phyloP scores from a whole-genome alignment of 2,797 vertebrate genomes.

The Chloroceryle inda region DNA sequence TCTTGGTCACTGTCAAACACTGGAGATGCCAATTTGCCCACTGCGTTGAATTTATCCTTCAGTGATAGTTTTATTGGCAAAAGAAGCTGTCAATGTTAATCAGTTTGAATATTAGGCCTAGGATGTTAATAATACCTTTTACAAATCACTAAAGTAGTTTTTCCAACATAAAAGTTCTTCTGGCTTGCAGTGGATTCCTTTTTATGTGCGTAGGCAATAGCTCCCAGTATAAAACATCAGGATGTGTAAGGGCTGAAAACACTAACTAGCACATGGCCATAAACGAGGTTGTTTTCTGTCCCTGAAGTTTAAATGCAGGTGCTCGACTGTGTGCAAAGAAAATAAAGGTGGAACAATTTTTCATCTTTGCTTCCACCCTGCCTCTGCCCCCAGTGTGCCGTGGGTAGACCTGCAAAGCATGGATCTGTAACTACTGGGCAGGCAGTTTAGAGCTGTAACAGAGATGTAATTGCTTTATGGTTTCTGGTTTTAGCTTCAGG shows the following conservation, averaged over 20 bases:
- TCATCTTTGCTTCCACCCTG: not conserved
- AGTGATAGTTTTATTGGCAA: not conserved
- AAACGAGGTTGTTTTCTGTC: not conserved
- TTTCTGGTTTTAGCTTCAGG: not conserved
- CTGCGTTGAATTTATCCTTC: not conserved
- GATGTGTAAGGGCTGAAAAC: not conserved
- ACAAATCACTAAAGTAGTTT: not conserved
- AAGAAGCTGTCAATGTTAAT: not conserved
- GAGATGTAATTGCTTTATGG: not conserved
- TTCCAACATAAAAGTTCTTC: slow-evolving; percentile 6
- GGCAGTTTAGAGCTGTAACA: not conserved
- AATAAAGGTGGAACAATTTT: not conserved
- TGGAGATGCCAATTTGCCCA: not conserved
- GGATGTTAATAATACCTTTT: not conserved
- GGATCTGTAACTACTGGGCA: not conserved
- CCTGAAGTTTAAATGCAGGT: not conserved
- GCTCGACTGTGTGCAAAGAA: not conserved
- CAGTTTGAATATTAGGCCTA: not conserved
- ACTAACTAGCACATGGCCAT: not conserved
- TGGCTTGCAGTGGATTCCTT: slow-evolving; percentile 3
- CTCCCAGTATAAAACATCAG: not conserved
- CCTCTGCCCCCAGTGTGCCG: rapidly evolving
- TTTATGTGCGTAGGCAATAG: not conserved
- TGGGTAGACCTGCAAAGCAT: not conserved
- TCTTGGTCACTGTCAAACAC: not conserved